Percentiles rank a stretch among this genome's conserved stretches.
phyloP scores from a whole-genome alignment of 2,113 vertebrate genomes.

The Crypturellus undulatus region DNA sequence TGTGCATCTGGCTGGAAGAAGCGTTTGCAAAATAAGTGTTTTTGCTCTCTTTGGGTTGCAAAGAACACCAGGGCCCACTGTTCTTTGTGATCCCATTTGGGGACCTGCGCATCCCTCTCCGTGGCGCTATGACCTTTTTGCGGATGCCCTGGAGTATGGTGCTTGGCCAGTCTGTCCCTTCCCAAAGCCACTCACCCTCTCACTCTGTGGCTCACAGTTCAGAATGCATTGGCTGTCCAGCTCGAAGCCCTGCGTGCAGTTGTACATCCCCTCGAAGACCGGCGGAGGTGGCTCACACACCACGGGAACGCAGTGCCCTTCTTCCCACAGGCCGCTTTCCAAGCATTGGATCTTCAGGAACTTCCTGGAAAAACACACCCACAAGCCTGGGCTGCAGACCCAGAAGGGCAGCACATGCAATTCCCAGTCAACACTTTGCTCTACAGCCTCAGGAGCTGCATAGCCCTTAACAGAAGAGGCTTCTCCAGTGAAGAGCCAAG shows the following conservation, averaged over 20 bases:
- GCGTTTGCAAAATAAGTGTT: neutral
- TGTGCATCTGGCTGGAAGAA: neutral
- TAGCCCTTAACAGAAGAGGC: neutral
- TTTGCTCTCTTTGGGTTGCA: neutral
- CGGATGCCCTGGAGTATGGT: neutral
- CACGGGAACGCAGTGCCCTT: constrained; percentile 84
- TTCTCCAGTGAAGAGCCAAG: neutral
- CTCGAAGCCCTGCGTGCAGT: constrained; percentile 87
- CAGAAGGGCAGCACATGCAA: neutral
- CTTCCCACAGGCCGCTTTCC: constrained; percentile 89
- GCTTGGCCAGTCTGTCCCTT: rapidly evolving
- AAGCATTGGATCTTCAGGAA: constrained; percentile 91
- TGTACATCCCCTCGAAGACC: constrained; percentile 93
- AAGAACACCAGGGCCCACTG: neutral
- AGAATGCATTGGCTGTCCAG: constrained; percentile 87
- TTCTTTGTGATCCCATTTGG: neutral
- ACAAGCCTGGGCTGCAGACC: neutral
- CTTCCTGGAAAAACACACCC: constrained; percentile 79
- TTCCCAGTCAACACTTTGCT: neutral
- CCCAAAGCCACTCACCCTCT: constrained; percentile 76
- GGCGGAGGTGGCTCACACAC: constrained; percentile 84
- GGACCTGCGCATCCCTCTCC: too few species aligned
- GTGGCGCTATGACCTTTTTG: neutral
- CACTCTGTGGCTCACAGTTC: constrained; percentile 78
- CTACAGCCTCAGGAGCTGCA: neutral